phyloP scores from a whole-genome alignment of 2,797 vertebrate species.

The Austrolebias charrua region DNA sequence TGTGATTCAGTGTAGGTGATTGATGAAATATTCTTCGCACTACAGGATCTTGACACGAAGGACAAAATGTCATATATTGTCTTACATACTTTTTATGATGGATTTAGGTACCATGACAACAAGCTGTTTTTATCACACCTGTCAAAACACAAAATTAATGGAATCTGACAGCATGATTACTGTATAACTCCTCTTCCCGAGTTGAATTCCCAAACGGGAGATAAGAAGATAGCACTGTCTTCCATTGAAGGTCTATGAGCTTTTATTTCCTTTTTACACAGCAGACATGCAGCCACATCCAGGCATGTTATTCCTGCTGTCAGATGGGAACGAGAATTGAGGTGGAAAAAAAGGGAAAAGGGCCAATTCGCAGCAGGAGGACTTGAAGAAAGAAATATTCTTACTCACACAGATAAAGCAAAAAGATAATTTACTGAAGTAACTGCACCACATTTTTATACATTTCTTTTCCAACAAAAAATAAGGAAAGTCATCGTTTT shows the following conservation, averaged over 20 bases:
- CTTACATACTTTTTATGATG: conserved; percentile 8
- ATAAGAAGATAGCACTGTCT: conserved; percentile 58
- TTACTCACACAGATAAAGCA: conserved; percentile 20
- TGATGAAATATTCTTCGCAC: conserved; percentile 14
- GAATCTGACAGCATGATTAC: conserved; percentile 60
- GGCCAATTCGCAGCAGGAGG: conserved; percentile 31
- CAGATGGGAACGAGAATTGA: conserved; percentile 33
- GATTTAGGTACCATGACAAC: conserved; percentile 14
- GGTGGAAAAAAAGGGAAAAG: conserved; percentile 37
- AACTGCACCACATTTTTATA: conserved; percentile 16
- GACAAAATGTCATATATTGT: conserved; percentile 21
- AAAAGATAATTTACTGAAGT: conserved; percentile 32
- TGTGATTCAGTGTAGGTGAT: conserved; percentile 1
- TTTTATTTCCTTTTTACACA: conserved; percentile 38
- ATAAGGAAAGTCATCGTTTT: conserved; percentile 15
- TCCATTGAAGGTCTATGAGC: conserved; percentile 26
- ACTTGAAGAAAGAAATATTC: conserved; percentile 14
- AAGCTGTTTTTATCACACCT: conserved; percentile 36
- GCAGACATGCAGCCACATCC: conserved; percentile 26
- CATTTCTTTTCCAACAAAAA: conserved; percentile 19
- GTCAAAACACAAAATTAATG: conserved; percentile 52
- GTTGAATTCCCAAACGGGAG: conserved; percentile 51
- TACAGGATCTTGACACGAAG: conserved; percentile 14
- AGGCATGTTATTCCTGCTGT: conserved; percentile 57
- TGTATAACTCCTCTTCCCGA: conserved; percentile 36